These are phyloP conservation scores for Orius insidiosus DNA, from an alignment of 1,140 invertebrate genomes.

Conservation along the genomic window DNA sequence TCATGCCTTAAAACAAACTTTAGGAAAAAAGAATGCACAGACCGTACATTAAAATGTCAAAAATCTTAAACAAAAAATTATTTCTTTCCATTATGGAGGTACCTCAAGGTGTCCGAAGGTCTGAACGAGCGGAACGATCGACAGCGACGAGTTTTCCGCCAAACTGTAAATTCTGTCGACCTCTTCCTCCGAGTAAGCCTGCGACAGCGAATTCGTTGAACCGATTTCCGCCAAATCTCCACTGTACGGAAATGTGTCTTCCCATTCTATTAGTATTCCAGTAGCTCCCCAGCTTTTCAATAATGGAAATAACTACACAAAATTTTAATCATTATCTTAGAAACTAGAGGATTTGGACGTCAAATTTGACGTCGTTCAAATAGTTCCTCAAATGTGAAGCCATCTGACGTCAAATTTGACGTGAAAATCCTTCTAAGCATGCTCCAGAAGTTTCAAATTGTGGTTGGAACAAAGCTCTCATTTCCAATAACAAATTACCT, in stretches of 20 bases:
- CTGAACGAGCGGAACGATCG: slow-evolving; percentile 83
- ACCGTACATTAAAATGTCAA: neutral
- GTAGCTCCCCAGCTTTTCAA: slow-evolving; percentile 54
- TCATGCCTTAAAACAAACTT: slow-evolving; percentile 66
- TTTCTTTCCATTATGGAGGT: neutral
- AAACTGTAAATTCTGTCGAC: slow-evolving; percentile 37
- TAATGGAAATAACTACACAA: slow-evolving; percentile 34
- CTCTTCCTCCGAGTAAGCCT: slow-evolving; percentile 45
- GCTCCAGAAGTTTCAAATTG: no score
- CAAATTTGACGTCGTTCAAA: no score
- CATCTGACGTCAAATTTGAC: no score
- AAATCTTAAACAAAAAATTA: slow-evolving; percentile 3
- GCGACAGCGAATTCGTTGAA: slow-evolving; percentile 33
- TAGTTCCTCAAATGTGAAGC: no score
- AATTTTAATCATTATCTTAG: neutral
- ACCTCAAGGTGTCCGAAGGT: slow-evolving; percentile 88
- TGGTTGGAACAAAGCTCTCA: neutral
- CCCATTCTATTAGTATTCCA: slow-evolving; percentile 77
- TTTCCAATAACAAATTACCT: slow-evolving; percentile 27
- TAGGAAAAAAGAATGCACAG: slow-evolving; percentile 18
- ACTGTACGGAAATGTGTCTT: slow-evolving; percentile 79
- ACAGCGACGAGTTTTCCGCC: slow-evolving; percentile 43
- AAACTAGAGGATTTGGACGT: no score
- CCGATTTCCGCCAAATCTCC: slow-evolving; percentile 43
- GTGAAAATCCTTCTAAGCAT: no score